A percentile compares a stretch with the other conserved stretches of the same genome.
These are phyloP conservation scores for Smittia sp. DNA, from an alignment of 2,888 invertebrate species.

Conservation along the genomic window DNA sequence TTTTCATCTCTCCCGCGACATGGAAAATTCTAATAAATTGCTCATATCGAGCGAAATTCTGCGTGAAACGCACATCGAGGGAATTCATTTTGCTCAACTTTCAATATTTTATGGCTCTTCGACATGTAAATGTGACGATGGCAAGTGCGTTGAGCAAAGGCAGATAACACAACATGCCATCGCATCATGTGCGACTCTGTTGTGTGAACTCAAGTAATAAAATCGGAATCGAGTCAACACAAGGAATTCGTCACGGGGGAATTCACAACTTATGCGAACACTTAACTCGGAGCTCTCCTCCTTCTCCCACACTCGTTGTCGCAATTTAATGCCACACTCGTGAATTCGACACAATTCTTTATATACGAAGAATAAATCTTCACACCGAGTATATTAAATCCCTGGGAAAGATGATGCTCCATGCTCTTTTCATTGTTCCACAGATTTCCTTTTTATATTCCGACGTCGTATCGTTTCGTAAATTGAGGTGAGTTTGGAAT, in stretches of 20 bases:
- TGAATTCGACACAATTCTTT: no score
- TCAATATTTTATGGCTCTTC: not conserved
- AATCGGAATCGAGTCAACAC: not conserved
- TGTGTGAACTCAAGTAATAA: not conserved
- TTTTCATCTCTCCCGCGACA: not conserved
- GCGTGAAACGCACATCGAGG: not conserved
- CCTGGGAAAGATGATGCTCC: not conserved
- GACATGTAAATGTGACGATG: not conserved
- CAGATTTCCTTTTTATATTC: not conserved
- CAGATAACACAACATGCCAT: not conserved
- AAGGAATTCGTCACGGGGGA: not conserved
- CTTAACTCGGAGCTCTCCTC: not conserved
- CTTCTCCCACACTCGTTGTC: not conserved
- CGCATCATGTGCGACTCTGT: not conserved
- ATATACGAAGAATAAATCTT: not conserved
- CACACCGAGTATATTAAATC: not conserved
- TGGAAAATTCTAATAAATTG: not conserved
- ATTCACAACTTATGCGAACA: constrained; percentile 4
- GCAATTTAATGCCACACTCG: not conserved
- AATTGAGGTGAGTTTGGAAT: not conserved
- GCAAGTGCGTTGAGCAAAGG: not conserved
- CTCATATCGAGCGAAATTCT: not conserved
- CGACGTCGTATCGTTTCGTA: not conserved
- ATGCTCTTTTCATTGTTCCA: not conserved
- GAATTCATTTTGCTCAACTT: not conserved